Percentiles rank a stretch among this genome's conserved stretches.
phyloP scores from a whole-genome alignment of 2,113 vertebrate genomes.

The Phainopepla nitens region DNA sequence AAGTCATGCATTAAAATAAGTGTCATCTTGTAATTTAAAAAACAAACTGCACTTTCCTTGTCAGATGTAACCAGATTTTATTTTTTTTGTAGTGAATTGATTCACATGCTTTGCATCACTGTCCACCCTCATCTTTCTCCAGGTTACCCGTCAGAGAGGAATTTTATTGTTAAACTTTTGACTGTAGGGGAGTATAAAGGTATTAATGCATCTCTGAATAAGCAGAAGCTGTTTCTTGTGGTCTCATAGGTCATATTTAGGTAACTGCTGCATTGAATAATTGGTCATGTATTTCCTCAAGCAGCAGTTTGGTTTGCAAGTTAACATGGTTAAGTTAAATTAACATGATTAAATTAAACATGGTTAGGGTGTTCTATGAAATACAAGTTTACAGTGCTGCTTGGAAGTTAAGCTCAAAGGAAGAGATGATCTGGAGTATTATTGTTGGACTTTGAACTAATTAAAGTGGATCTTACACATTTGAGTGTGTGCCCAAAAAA shows the following conservation, averaged over 20 bases:
- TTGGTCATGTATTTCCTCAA: not conserved
- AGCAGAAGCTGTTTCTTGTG: not conserved
- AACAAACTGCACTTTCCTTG: not conserved
- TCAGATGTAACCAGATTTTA: not conserved
- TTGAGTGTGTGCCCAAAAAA: not conserved
- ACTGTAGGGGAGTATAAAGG: not conserved
- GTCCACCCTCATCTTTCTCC: not conserved
- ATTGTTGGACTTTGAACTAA: not conserved
- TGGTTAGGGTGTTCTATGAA: not conserved
- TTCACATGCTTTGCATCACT: not conserved
- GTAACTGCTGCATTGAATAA: not conserved
- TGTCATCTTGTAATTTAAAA: not conserved
- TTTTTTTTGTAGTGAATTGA: not conserved
- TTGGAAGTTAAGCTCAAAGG: not conserved
- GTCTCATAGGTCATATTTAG: not conserved
- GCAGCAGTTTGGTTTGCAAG: not conserved
- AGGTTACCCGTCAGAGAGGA: not conserved
- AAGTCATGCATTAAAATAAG: not conserved
- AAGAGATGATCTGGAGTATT: not conserved
- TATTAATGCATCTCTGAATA: not conserved
- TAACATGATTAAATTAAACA: no score
- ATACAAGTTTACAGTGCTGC: not conserved
- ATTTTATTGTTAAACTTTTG: not conserved
- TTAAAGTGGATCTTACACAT: not conserved
- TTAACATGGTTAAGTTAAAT: no score